These are phyloP conservation scores for Artemia sinica DNA, from an alignment of 2,888 invertebrate genomes.

Conservation along the genomic window DNA sequence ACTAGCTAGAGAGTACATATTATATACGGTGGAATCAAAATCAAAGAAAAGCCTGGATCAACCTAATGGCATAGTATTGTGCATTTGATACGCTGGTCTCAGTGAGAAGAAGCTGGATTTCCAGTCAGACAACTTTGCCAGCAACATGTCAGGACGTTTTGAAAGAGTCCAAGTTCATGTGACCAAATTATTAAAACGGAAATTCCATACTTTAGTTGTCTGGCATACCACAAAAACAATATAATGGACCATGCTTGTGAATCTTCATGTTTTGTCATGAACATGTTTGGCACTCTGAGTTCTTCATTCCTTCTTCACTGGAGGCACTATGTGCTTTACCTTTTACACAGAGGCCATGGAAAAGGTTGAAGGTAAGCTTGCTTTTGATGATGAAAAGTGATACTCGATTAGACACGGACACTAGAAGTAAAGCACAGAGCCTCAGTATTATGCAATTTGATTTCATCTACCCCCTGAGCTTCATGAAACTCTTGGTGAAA, in stretches of 20 bases:
- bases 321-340: neutral
- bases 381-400: too few species aligned
- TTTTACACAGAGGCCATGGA: conserved; percentile 4
- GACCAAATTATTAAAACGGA: neutral
- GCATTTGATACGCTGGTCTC: neutral
- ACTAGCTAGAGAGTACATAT: neutral
- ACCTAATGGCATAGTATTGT: neutral
- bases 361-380: conserved; percentile 8
- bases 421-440: too few species aligned
- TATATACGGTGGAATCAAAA: neutral
- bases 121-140: neutral
- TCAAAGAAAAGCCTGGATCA: neutral
- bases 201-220: neutral
- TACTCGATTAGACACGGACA: too few species aligned
- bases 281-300: conserved; percentile 6
- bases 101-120: neutral
- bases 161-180: neutral
- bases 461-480: conserved; percentile 2
- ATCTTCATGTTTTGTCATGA: neutral
- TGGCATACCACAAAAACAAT: neutral
- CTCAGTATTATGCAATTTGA: neutral
- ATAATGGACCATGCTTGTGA: neutral
- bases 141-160: conserved; percentile 2
- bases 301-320: neutral
- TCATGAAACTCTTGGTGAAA: neutral